Evolutionary conservation across 2,888 invertebrate genomes (phyloP), one percentile per base, ranked within the genome.

Genomic region (Lucinisca nassula): DNA sequence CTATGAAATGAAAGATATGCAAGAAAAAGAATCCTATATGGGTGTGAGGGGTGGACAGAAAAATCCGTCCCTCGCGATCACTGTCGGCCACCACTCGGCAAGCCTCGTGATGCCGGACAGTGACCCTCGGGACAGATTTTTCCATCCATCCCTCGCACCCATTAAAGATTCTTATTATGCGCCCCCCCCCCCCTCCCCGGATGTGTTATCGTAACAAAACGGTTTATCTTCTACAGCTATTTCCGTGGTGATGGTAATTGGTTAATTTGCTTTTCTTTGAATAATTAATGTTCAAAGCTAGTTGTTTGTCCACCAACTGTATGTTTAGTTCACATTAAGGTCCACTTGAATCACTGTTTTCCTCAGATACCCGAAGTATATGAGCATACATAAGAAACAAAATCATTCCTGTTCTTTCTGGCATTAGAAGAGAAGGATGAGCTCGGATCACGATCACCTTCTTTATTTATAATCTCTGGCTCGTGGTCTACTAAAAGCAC

Each of bases 331-430:
- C 67, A n/a, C n/a, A n/a, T 67, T 35, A 17, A 4, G 32, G 1
- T 17, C 21, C 35, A 10, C 35, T 32, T 21, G 35, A 8, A 17
- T 35, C 35, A 2, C 17, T 35, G 17, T 67, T 35, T 2, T 58
- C 58, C 10, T 17, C 67, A 17, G 32, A 14, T 72, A 78, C 77
- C 35, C 82, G 76, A 61, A 88, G 61, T 45, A 89, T 81, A 17
- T 84, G 75, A 38, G 84, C 82, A 45, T 89, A 89, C 82, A 89
- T 86, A n/a, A 86, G 89, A 27, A 79, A 83, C 45, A n/a, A 89
- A 89, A 38, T 89, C 89, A 45, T 89, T 89, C 8, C 81, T 55
- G n/a, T 84, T 81, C 27, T 86, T 75, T 35, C 86, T 61, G 1
- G 35, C 32, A 12, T 74, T 45, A 21, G 74, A 74, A 3, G 74